phyloP scores from a whole-genome alignment of 2,797 vertebrate species.

The Typhlichthys subterraneus region DNA sequence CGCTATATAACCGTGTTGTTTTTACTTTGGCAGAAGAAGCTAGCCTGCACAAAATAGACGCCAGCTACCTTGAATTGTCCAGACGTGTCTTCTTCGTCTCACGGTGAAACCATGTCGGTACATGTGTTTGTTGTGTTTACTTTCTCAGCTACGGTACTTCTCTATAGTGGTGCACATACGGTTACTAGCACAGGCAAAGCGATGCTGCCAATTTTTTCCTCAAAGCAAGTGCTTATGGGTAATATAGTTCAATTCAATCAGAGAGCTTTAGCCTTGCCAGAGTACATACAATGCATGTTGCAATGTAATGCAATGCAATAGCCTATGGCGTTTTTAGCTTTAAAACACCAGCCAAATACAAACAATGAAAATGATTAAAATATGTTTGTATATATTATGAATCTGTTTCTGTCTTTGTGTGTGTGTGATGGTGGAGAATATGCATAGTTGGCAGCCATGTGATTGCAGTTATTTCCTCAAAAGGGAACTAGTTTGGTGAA shows the following conservation, averaged over 20 bases:
- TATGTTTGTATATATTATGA: conserved; percentile 18
- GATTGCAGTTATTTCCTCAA: too few species aligned
- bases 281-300: too few species aligned
- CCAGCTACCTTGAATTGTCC: conserved; percentile 23
- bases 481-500: not conserved
- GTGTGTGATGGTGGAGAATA: not conserved
- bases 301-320: too few species aligned
- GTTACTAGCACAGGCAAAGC: not conserved
- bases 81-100: conserved; percentile 7
- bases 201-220: not conserved
- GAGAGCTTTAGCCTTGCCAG: too few species aligned
- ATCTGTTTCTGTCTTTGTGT: conserved; percentile 9
- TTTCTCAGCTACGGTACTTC: not conserved
- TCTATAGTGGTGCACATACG: too few species aligned
- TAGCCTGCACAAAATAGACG: not conserved
- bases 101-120: not conserved
- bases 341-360: too few species aligned
- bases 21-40: not conserved
- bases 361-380: too few species aligned
- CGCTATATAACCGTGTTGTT: conserved; percentile 11
- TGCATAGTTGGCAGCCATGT: too few species aligned
- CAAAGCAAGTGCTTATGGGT: not conserved
- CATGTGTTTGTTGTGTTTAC: not conserved
- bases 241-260: not conserved
- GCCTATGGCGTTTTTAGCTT: too few species aligned